phyloP scores from a whole-genome alignment of 2,888 invertebrate species.

The Zootermopsis nevadensis region DNA sequence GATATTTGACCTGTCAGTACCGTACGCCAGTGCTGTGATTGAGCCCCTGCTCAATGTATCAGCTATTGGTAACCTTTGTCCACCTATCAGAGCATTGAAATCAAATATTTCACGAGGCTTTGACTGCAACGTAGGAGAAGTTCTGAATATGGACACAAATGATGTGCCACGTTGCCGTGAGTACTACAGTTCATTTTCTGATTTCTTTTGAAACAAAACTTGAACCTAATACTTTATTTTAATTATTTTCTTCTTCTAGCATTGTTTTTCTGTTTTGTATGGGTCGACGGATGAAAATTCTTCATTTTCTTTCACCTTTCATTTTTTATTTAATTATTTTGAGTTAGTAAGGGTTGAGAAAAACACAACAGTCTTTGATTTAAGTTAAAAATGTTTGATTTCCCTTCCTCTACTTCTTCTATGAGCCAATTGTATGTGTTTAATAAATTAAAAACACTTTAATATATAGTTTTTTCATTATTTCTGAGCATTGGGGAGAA shows the following conservation, averaged over 20 bases:
- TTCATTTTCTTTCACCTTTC: too few species aligned
- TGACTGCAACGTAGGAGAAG: conserved; percentile 93
- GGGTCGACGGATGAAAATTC: too few species aligned
- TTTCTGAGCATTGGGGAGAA: too few species aligned
- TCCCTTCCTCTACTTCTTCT: too few species aligned
- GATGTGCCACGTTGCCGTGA: conserved; percentile 92
- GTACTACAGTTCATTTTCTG: conserved; percentile 59
- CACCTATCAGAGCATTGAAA: conserved; percentile 86
- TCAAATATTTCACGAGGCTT: conserved; percentile 90
- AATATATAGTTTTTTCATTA: too few species aligned
- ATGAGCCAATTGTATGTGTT: too few species aligned
- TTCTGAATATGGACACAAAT: conserved; percentile 91
- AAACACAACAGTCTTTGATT: neutral
- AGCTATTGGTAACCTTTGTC: conserved; percentile 92
- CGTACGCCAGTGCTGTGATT: conserved; percentile 89
- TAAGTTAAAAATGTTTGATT: too few species aligned
- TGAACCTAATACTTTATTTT: neutral
- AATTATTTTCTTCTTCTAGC: too few species aligned
- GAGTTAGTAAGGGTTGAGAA: neutral
- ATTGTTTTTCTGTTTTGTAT: too few species aligned
- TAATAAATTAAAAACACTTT: too few species aligned
- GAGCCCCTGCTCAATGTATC: conserved; percentile 90
- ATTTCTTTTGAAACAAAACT: neutral
- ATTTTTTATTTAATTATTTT: too few species aligned
- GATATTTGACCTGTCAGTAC: conserved; percentile 94